Conservation (phyloP, 1,140 invertebrate genomes). For the Cataglyphis hispanica region DNA sequence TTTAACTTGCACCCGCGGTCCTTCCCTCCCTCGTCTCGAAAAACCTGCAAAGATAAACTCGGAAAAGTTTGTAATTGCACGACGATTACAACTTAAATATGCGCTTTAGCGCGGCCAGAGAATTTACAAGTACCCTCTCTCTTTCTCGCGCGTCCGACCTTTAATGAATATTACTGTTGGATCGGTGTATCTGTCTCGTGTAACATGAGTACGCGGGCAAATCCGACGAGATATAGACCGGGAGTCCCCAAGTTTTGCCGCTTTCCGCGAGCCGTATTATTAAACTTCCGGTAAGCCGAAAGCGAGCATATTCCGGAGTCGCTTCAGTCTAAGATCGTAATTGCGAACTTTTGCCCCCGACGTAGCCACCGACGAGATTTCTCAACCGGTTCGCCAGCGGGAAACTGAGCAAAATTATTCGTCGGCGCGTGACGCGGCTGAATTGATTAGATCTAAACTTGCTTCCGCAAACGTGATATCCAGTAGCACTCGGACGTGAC, state of each 20-base stretch:
- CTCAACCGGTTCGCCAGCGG: conserved; percentile 14
- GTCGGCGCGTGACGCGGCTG: conserved; percentile 50
- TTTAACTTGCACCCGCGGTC: too few relatives aligned
- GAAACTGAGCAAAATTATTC: conserved; percentile 68
- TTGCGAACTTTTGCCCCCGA: conserved; percentile 62
- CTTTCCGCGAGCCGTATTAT: conserved; percentile 66
- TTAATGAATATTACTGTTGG: conserved; percentile 61
- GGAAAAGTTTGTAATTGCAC: conserved; percentile 56
- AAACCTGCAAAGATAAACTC: conserved; percentile 47
- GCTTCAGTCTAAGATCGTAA: conserved; percentile 64
- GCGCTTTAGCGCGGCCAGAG: conserved; percentile 40
- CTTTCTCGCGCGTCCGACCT: not conserved
- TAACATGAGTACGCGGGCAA: conserved; percentile 45
- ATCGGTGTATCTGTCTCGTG: conserved; percentile 50
- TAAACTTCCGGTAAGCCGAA: conserved; percentile 66
- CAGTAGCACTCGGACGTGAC: conserved; percentile 29
- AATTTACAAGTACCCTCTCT: conserved; percentile 41
- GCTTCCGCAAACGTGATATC: conserved; percentile 45
- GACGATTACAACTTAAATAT: conserved; percentile 61
- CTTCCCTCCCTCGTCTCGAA: not conserved
- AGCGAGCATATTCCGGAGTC: conserved; percentile 52
- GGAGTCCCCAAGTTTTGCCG: conserved; percentile 54
- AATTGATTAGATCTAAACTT: conserved; percentile 74
- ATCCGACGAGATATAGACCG: conserved; percentile 46
- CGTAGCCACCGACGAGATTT: conserved; percentile 51